phyloP scores from a whole-genome alignment of 2,888 invertebrate genomes.

The Apamea monoglypha region DNA sequence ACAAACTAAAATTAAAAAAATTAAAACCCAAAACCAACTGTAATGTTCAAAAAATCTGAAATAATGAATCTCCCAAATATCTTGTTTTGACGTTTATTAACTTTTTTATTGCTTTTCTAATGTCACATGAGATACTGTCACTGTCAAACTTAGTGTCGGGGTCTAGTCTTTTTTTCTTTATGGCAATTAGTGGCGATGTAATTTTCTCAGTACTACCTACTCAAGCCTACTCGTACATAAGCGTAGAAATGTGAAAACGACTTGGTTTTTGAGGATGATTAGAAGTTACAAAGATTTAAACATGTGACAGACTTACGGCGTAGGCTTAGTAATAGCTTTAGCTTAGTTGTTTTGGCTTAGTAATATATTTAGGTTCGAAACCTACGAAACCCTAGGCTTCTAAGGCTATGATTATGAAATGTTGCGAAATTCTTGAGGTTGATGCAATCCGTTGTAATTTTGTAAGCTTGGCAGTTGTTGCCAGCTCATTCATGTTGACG shows the following conservation, averaged over 20 bases:
- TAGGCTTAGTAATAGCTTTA: not conserved
- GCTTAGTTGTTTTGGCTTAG: not conserved
- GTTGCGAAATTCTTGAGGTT: conserved; percentile 13
- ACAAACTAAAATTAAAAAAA: not conserved
- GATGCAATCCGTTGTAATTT: conserved; percentile 24
- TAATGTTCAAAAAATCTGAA: not conserved
- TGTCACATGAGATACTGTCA: not conserved
- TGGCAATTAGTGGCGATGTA: not conserved
- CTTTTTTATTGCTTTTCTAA: not conserved
- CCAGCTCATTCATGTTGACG: conserved; percentile 32
- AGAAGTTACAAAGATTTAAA: not conserved
- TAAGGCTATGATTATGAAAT: conserved; percentile 23
- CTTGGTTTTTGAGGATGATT: not conserved
- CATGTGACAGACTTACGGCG: not conserved
- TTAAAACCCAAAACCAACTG: not conserved
- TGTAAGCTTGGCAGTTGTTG: conserved; percentile 15
- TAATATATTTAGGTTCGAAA: not conserved
- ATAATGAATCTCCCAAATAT: not conserved
- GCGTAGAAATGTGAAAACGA: not conserved
- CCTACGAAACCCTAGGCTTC: not conserved
- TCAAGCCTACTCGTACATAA: too few relatives aligned
- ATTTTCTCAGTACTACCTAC: too few relatives aligned
- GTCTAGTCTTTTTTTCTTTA: not conserved
- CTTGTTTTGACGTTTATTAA: conserved; percentile 5
- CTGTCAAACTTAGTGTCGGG: not conserved